A percentile compares a stretch with the other conserved stretches of the same genome.
phyloP scores from a whole-genome alignment of 2,888 invertebrate genomes.

The Leptopilina syphax region DNA sequence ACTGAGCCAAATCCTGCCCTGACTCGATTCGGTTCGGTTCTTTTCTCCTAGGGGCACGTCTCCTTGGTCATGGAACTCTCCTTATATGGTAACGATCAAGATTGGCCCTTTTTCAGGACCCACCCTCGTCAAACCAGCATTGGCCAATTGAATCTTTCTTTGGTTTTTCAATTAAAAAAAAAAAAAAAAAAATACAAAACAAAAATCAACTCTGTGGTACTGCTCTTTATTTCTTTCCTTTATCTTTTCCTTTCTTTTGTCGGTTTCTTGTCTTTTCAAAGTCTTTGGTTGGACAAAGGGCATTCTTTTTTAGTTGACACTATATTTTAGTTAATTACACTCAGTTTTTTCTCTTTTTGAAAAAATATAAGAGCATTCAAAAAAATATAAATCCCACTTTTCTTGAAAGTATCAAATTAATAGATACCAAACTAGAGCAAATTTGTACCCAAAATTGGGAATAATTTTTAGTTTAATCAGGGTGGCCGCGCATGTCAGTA shows the following conservation, averaged over 20 bases:
- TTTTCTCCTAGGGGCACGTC: conserved; percentile 34
- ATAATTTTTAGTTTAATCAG: too few species aligned
- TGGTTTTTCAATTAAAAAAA: conserved; percentile 25
- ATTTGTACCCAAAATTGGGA: too few species aligned
- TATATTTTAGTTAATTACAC: too few species aligned
- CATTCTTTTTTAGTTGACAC: background rate
- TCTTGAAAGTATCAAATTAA: too few species aligned
- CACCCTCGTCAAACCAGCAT: conserved; percentile 29
- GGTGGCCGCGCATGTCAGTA: too few species aligned
- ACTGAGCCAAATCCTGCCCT: conserved; percentile 36
- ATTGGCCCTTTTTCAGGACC: conserved; percentile 22
- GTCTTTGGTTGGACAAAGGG: background rate
- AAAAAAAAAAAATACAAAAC: conserved; percentile 9
- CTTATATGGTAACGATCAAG: conserved; percentile 38
- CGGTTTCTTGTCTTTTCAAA: background rate
- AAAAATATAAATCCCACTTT: too few species aligned
- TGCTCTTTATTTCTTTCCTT: background rate
- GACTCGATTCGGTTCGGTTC: conserved; percentile 19
- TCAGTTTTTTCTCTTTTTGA: too few species aligned
- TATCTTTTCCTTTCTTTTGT: background rate
- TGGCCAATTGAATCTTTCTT: conserved; percentile 37
- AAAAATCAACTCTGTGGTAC: conserved; percentile 4
- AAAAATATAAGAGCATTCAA: too few species aligned
- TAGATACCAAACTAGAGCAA: too few species aligned
- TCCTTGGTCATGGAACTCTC: conserved; percentile 16